Conservation (phyloP, 2,113 vertebrate genomes). For the Psittacara wagleri region DNA sequence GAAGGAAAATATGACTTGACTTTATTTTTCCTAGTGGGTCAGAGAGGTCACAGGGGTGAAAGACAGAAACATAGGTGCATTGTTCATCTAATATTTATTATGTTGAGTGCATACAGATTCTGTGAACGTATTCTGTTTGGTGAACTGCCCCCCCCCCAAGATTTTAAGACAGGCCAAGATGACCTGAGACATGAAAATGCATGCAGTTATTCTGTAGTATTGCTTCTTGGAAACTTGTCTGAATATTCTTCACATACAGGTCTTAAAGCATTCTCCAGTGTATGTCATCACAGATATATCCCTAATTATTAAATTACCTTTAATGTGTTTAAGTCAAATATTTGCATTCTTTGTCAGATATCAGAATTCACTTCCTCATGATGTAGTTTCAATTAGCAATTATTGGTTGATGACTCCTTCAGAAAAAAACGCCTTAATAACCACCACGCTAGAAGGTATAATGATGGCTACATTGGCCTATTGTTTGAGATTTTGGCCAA, state of each 20-base stretch:
- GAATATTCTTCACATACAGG: not conserved
- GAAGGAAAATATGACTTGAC: slow-evolving; percentile 38
- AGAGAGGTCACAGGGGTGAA: not conserved
- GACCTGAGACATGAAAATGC: not conserved
- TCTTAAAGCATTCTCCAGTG: not conserved
- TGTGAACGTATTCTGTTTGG: not conserved
- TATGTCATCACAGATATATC: not conserved
- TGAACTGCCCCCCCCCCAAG: not conserved
- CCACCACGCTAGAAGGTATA: not conserved
- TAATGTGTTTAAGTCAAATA: slow-evolving; percentile 37
- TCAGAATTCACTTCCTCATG: slow-evolving; percentile 3
- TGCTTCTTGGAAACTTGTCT: not conserved
- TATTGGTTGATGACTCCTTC: slow-evolving; percentile 6
- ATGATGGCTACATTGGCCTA: not conserved
- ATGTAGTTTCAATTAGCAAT: slow-evolving; percentile 40
- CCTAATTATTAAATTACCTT: slow-evolving; percentile 27
- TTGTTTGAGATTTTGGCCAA: slow-evolving; percentile 36
- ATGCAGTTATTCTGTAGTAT: not conserved
- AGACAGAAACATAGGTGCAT: not conserved
- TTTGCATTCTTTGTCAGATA: slow-evolving; percentile 3
- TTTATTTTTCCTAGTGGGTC: slow-evolving; percentile 15
- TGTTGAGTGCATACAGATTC: not conserved
- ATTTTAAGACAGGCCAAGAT: not conserved
- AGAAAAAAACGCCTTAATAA: not conserved
- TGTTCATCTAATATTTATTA: slow-evolving; percentile 40